Evolutionary conservation across 2,797 vertebrate species (phyloP).

Genomic region (Liparis tanakae): DNA sequence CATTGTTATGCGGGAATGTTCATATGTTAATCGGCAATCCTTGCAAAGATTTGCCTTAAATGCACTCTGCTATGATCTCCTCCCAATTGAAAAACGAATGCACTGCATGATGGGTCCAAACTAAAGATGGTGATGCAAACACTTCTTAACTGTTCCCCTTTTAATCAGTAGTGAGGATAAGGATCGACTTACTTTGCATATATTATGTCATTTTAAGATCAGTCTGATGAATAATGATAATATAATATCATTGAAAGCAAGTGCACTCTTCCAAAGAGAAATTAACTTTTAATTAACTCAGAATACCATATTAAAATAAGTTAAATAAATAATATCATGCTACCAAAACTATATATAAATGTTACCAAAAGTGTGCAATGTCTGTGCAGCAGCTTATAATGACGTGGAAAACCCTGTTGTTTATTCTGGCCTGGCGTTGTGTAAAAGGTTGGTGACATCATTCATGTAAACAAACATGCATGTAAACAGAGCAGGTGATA

Average conservation of each 20-base stretch:
- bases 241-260: background rate
- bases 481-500: background rate
- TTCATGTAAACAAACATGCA: background rate
- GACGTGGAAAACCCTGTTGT: background rate
- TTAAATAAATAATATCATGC: background rate
- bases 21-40: background rate
- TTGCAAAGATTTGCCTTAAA: background rate
- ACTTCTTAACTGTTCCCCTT: background rate
- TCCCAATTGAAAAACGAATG: background rate
- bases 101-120: conserved; percentile 11
- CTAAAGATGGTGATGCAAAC: background rate
- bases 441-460: background rate
- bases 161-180: background rate
- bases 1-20: conserved; percentile 7
- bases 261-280: background rate
- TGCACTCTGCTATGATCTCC: background rate
- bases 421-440: background rate
- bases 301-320: background rate
- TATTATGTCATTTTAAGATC: background rate
- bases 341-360: background rate
- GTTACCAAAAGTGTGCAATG: background rate
- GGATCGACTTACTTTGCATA: background rate
- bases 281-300: background rate
- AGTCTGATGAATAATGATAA: background rate
- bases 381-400: background rate